A percentile compares a stretch with the other conserved stretches of the same genome.
phyloP scores from a whole-genome alignment of 2,888 invertebrate species.

The Sisyra nigra region DNA sequence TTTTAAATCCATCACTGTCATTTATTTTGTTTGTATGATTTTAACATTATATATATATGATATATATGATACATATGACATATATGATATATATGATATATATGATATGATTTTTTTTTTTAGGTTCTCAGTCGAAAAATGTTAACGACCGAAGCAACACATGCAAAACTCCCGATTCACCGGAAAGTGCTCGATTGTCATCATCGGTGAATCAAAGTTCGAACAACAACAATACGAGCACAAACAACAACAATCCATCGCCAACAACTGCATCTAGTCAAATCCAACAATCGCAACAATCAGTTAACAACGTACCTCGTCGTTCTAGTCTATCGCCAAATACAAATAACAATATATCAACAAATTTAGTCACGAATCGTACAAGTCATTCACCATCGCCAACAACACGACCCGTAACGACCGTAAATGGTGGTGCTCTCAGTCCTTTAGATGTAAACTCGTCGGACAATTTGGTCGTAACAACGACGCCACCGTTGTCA shows the following conservation, averaged over 20 bases:
- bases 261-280: slow-evolving; percentile 6
- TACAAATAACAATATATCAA: neutral
- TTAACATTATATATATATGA: too few relatives aligned
- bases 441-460: neutral
- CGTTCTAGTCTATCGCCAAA: slow-evolving; percentile 7
- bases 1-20: neutral
- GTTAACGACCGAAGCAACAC: slow-evolving; percentile 11
- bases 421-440: slow-evolving; percentile 1
- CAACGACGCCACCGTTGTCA: slow-evolving; percentile 7
- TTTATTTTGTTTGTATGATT: neutral
- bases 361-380: neutral
- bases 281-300: slow-evolving; percentile 3
- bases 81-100: too few relatives aligned
- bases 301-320: neutral
- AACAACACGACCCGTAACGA: neutral
- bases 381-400: slow-evolving; percentile 1
- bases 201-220: slow-evolving; percentile 21
- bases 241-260: slow-evolving; percentile 2
- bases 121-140: neutral
- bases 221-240: neutral
- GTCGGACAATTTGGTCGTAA: slow-evolving; percentile 4
- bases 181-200: slow-evolving; percentile 21
- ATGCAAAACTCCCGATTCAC: slow-evolving; percentile 26
- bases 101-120: too few relatives aligned
- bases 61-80: too few relatives aligned